These are phyloP conservation scores for Pyrochroa serraticornis DNA, from an alignment of 2,888 invertebrate genomes.

Conservation along the genomic window DNA sequence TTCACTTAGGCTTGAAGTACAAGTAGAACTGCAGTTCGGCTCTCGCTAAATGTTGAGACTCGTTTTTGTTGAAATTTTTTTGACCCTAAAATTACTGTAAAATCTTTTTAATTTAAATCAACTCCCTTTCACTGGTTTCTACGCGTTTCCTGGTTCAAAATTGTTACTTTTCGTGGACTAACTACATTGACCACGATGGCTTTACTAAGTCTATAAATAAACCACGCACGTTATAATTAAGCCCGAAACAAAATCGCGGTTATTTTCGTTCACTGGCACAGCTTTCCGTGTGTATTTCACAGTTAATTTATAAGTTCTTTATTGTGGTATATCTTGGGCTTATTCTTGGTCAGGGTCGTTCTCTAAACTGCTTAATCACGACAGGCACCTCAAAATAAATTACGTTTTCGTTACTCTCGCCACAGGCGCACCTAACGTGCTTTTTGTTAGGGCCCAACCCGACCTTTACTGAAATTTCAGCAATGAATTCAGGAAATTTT, in stretches of 20 bases:
- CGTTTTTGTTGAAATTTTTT: too few relatives aligned
- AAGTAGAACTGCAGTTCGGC: too few relatives aligned
- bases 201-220: constrained; percentile 8
- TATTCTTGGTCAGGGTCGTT: constrained; percentile 27
- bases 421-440: constrained; percentile 18
- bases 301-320: constrained; percentile 14
- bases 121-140: too few relatives aligned
- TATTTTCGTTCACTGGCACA: constrained; percentile 8
- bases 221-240: background rate
- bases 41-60: too few relatives aligned
- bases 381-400: constrained; percentile 21
- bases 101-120: too few relatives aligned
- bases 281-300: constrained; percentile 4
- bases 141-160: too few relatives aligned
- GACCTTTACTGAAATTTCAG: too few relatives aligned
- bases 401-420: constrained; percentile 3
- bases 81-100: too few relatives aligned
- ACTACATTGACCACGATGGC: too few relatives aligned
- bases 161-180: too few relatives aligned
- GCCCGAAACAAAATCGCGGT: background rate
- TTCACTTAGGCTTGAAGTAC: too few relatives aligned
- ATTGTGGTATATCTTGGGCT: constrained; percentile 9
- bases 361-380: constrained; percentile 21
- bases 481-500: too few relatives aligned
- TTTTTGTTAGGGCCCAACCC: background rate